These are phyloP conservation scores for Melieria crassipennis DNA, from an alignment of 2,888 invertebrate species.

Conservation along the genomic window DNA sequence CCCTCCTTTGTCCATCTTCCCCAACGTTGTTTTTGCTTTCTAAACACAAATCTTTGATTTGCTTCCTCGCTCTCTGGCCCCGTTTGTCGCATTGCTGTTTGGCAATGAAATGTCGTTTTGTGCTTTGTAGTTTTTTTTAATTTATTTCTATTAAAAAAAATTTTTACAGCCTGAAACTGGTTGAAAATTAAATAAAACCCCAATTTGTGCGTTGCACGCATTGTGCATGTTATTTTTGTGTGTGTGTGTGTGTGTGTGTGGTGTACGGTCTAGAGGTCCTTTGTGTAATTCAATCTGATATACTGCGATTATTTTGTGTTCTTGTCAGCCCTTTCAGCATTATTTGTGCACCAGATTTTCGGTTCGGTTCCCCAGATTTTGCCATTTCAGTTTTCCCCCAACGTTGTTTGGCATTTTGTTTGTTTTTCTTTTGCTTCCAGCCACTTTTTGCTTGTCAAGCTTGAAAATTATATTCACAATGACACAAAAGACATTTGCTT, in stretches of 20 bases:
- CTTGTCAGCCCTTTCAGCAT: not conserved
- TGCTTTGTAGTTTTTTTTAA: not conserved
- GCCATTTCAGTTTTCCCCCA: too few species aligned
- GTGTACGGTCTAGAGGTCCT: not conserved
- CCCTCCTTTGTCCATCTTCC: too few species aligned
- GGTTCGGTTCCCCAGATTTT: too few species aligned
- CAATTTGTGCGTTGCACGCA: not conserved
- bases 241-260: not conserved
- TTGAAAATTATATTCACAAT: constrained; percentile 16
- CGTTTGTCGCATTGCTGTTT: not conserved
- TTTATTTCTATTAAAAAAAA: constrained; percentile 1
- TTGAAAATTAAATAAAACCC: constrained; percentile 17
- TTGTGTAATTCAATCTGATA: constrained; percentile 16
- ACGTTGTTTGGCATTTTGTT: not conserved
- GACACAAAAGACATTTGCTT: constrained; percentile 10
- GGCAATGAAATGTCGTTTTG: too few species aligned
- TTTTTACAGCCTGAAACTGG: not conserved
- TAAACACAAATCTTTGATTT: constrained; percentile 4
- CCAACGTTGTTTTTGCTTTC: too few species aligned
- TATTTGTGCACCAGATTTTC: too few species aligned
- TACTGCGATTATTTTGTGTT: not conserved
- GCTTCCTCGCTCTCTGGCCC: not conserved
- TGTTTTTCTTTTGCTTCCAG: not conserved
- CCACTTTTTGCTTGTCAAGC: not conserved
- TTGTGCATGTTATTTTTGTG: not conserved